Conservation (phyloP, 1,140 invertebrate genomes). For the Anagrus nilaparvatae region DNA sequence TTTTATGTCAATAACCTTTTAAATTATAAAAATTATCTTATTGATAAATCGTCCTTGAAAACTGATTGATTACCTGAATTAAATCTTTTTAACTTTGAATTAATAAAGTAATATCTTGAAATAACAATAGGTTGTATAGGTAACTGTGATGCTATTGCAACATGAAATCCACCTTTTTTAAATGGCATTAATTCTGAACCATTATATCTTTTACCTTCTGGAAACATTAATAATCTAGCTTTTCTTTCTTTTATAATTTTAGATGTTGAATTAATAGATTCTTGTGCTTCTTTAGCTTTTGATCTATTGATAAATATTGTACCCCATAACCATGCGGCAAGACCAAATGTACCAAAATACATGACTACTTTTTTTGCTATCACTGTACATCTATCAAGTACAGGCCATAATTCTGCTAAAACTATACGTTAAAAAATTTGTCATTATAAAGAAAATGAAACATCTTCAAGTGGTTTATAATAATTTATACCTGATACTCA, state of each 20-base stretch:
- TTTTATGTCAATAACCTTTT: too few relatives aligned
- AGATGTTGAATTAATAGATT: slow-evolving; percentile 62
- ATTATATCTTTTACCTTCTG: slow-evolving; percentile 64
- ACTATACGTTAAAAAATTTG: slow-evolving; percentile 42
- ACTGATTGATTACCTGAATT: slow-evolving; percentile 53
- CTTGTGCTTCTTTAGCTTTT: slow-evolving; percentile 54
- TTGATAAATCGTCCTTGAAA: too few relatives aligned
- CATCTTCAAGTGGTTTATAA: too few relatives aligned
- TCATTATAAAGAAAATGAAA: neutral
- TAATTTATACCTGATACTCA: too few relatives aligned
- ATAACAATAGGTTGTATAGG: slow-evolving; percentile 83
- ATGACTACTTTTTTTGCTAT: slow-evolving; percentile 75
- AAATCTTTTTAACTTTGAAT: slow-evolving; percentile 61
- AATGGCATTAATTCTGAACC: slow-evolving; percentile 61
- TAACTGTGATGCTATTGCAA: slow-evolving; percentile 71
- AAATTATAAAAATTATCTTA: too few relatives aligned
- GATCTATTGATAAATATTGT: slow-evolving; percentile 78
- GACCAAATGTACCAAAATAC: slow-evolving; percentile 73
- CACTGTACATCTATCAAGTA: slow-evolving; percentile 60
- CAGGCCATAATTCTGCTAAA: slow-evolving; percentile 69
- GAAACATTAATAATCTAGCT: slow-evolving; percentile 64
- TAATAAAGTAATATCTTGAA: slow-evolving; percentile 79
- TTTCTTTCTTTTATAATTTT: slow-evolving; percentile 54
- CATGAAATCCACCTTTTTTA: slow-evolving; percentile 91
- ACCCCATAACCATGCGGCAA: slow-evolving; percentile 75